A percentile compares a stretch with the other conserved stretches of the same genome.
Evolutionary conservation across 2,888 invertebrate species (phyloP).

Genomic region (Rhabditoides inermis): DNA sequence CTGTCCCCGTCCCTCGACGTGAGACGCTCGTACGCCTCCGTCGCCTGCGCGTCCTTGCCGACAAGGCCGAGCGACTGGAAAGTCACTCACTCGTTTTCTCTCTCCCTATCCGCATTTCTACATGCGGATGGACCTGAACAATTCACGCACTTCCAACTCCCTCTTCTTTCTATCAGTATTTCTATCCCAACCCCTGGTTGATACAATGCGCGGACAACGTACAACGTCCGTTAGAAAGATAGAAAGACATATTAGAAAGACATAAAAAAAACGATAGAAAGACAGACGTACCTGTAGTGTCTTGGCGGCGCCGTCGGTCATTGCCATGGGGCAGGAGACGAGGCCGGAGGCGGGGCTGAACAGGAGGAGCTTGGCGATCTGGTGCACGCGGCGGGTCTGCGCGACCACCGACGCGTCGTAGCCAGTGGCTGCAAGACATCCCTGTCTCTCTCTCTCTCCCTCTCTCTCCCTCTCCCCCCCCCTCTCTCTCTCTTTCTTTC

Average conservation of each 20-base stretch:
- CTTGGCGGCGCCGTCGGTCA: slow-evolving; percentile 62
- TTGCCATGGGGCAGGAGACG: slow-evolving; percentile 60
- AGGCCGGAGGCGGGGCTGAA: slow-evolving; percentile 59
- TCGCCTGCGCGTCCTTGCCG: slow-evolving; percentile 16
- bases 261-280: neutral
- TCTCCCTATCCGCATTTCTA: neutral
- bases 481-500: neutral
- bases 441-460: neutral
- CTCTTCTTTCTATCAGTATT: neutral
- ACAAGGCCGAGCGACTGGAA: slow-evolving; percentile 17
- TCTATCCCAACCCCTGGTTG: neutral
- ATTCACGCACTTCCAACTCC: neutral
- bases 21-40: slow-evolving; percentile 19
- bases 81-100: neutral
- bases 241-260: neutral
- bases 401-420: slow-evolving; percentile 27
- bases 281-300: slow-evolving; percentile 54
- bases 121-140: neutral
- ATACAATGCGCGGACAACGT: neutral
- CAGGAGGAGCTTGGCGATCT: slow-evolving; percentile 57
- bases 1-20: slow-evolving; percentile 20
- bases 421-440: slow-evolving; percentile 21
- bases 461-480: neutral
- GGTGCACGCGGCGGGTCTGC: slow-evolving; percentile 30
- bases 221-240: neutral